These are phyloP conservation scores for Dugesia japonica DNA, from an alignment of 2,888 invertebrate genomes.

Conservation along the genomic window DNA sequence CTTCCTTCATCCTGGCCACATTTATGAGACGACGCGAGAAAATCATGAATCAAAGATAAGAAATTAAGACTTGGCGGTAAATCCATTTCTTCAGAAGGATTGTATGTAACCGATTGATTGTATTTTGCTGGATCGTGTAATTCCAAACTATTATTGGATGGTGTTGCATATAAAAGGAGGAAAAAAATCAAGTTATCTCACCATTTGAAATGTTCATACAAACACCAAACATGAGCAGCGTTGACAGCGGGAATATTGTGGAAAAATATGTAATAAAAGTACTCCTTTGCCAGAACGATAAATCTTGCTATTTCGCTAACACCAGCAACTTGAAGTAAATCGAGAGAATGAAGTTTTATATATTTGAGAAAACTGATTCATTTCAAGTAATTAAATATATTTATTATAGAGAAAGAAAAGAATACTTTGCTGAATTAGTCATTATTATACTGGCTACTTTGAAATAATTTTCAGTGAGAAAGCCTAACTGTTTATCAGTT, in stretches of 20 bases:
- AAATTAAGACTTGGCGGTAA: conserved; percentile 15
- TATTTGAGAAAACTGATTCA: neutral
- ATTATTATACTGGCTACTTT: neutral
- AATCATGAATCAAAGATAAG: neutral
- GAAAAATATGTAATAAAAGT: neutral
- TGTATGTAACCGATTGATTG: neutral
- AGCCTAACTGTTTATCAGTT: neutral
- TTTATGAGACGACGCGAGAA: neutral
- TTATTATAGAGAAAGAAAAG: neutral
- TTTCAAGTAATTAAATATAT: neutral
- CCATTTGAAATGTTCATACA: conserved; percentile 15
- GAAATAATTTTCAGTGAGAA: neutral
- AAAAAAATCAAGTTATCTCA: neutral
- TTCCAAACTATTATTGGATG: no score
- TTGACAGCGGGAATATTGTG: neutral
- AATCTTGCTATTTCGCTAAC: neutral
- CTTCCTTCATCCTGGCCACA: neutral
- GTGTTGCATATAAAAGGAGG: no score
- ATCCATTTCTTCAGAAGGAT: neutral
- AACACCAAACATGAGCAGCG: neutral
- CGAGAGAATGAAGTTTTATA: neutral
- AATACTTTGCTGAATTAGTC: neutral
- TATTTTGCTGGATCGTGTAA: neutral
- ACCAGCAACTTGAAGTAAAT: neutral
- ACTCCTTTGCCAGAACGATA: neutral